phyloP scores from a whole-genome alignment of 2,888 invertebrate genomes.

The Drosophila tripunctata region DNA sequence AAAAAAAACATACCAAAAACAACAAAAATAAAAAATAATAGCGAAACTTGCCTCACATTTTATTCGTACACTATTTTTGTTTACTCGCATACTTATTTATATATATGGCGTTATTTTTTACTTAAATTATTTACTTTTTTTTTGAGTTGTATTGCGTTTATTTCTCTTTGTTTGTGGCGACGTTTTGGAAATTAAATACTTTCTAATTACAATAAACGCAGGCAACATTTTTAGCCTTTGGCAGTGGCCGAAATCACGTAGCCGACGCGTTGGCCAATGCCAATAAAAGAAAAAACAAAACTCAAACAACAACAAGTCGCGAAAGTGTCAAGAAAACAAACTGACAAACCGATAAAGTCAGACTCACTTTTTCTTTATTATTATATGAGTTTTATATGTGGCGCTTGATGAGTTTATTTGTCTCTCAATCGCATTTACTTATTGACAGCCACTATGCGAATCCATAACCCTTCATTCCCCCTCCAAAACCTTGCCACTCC shows the following conservation, averaged over 20 bases:
- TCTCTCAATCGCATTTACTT: constrained; percentile 26
- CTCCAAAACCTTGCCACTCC: no score
- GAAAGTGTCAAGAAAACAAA: constrained; percentile 74
- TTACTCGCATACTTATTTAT: constrained; percentile 48
- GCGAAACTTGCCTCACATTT: constrained; percentile 54
- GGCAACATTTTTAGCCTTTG: constrained; percentile 66
- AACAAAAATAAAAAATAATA: constrained; percentile 44
- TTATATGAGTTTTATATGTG: constrained; percentile 41
- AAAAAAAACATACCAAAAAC: constrained; percentile 3
- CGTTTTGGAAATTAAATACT: constrained; percentile 79
- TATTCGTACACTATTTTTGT: constrained; percentile 41
- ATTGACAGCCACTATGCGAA: constrained; percentile 42
- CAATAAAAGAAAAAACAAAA: constrained; percentile 35
- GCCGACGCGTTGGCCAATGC: constrained; percentile 67
- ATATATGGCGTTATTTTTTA: constrained; percentile 46
- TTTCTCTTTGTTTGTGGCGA: constrained; percentile 35
- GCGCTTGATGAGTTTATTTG: constrained; percentile 62
- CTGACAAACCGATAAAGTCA: constrained; percentile 26
- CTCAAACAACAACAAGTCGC: constrained; percentile 41
- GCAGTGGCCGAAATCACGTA: constrained; percentile 70
- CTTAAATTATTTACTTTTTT: constrained; percentile 21
- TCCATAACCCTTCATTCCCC: constrained; percentile 21
- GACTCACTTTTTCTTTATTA: constrained; percentile 76
- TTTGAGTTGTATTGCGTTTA: constrained; percentile 6
- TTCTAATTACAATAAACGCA: constrained; percentile 79